Evolutionary conservation across 2,113 vertebrate genomes (phyloP), one percentile per base, ranked within the genome.

Genomic region (Junco hyemalis): DNA sequence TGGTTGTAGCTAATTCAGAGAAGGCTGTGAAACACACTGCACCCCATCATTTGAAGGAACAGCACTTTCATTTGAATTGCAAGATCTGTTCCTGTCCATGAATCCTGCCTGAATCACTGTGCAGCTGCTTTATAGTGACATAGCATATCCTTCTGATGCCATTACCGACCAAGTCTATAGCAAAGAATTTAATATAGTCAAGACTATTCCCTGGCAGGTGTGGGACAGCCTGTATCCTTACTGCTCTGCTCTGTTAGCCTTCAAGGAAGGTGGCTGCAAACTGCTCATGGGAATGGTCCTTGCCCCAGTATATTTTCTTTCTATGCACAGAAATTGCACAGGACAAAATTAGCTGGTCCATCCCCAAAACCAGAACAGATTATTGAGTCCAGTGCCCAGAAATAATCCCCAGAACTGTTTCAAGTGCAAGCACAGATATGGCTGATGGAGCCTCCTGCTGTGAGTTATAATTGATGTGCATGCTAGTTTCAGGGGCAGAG

Each of bases 1-100:
- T 31, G 73, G 76, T 83, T 93, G 81, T 63, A 93, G 63, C 82
- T 96, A 82, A 88, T 88, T 86, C 92, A 90, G 92, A 88, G 72
- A 56, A 96, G 68, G 51, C 60, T 90, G 76, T 78, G 64, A 90
- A 92, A 77, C 44, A 74, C 0, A 31, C 77, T 33, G 1, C 61
- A 74, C 53, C 35, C 19, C 31, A 93, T 91, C 57, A 89, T 71
- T 91, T 89, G 86, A 57, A 91, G 83, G 71, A 88, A 77, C 22
- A 48, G 56, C 44, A 56, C 86, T 90, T 94, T 90, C 56, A 81
- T 81, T 82, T 88, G 60, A 93, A 80, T 80, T 66, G 51, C 82
- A 88, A 63, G 79, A 73, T 81, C 79, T 66, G 47, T 64, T 88
- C 59, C 76, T 23, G 59, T 90, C 60, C 40, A 31, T 21, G 38